These are phyloP conservation scores for Ophion costatus DNA, from an alignment of 2,888 invertebrate genomes.

Conservation along the genomic window DNA sequence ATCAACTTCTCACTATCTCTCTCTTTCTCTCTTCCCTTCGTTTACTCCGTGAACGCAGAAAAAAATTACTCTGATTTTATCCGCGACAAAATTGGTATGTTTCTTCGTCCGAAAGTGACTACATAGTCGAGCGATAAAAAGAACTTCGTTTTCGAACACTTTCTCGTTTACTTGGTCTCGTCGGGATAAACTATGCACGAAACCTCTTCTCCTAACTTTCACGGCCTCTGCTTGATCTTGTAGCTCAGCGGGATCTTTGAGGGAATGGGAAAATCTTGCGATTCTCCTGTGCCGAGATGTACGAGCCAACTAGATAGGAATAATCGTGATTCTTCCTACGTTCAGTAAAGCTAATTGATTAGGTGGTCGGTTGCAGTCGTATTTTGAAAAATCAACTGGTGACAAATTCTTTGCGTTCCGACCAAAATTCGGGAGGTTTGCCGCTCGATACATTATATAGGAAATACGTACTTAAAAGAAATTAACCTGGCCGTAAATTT, in stretches of 20 bases:
- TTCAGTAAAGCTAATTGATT: neutral
- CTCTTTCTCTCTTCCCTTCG: neutral
- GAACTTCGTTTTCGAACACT: neutral
- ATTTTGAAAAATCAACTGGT: neutral
- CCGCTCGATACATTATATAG: neutral
- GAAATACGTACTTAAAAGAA: neutral
- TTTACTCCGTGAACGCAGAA: neutral
- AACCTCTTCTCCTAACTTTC: neutral
- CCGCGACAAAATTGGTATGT: neutral
- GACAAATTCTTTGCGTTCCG: neutral
- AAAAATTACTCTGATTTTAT: neutral
- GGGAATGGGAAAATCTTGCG: neutral
- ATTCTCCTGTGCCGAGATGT: neutral
- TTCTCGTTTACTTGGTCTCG: no score
- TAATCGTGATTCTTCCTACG: neutral
- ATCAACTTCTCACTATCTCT: slow-evolving; percentile 23
- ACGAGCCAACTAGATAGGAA: neutral
- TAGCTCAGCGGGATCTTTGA: neutral
- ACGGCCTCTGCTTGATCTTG: neutral
- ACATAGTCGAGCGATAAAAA: neutral
- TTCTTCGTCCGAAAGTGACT: neutral
- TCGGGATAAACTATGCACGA: no score
- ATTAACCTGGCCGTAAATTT: neutral
- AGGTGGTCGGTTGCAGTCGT: neutral
- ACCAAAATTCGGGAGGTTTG: neutral